These are phyloP conservation scores for Pteria penguin DNA, from an alignment of 2,888 invertebrate genomes.

Conservation along the genomic window DNA sequence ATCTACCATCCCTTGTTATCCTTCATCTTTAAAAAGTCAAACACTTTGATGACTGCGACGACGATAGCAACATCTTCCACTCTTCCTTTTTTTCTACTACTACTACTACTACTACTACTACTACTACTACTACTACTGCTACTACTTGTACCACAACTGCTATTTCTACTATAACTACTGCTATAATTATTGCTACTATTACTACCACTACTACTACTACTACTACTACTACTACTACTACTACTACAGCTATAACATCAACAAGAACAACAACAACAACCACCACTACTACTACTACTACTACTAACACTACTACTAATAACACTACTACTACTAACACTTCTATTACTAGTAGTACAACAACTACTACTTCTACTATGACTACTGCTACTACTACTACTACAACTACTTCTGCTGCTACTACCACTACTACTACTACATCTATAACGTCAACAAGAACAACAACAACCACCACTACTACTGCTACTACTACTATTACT, in stretches of 20 bases:
- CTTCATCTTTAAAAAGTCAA: too few species aligned
- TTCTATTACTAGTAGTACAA: background rate
- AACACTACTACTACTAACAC: background rate
- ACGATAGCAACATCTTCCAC: too few species aligned
- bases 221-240: background rate
- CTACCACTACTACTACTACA: background rate
- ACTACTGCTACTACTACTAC: background rate
- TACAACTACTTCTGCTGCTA: background rate
- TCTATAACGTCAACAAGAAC: background rate
- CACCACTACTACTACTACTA: background rate
- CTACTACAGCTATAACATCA: background rate
- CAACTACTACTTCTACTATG: background rate
- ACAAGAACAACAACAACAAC: background rate
- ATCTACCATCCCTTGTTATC: too few species aligned
- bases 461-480: constrained; percentile 4
- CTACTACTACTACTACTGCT: background rate
- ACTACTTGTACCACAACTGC: background rate
- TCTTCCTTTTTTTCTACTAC: too few species aligned
- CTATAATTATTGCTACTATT: background rate
- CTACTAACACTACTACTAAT: background rate
- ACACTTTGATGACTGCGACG: too few species aligned
- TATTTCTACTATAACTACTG: background rate
- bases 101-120: background rate
- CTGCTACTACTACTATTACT: constrained; percentile 1
- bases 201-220: background rate